Conservation (phyloP, 2,888 invertebrate species). For the Scelioninae gen. 2 region DNA sequence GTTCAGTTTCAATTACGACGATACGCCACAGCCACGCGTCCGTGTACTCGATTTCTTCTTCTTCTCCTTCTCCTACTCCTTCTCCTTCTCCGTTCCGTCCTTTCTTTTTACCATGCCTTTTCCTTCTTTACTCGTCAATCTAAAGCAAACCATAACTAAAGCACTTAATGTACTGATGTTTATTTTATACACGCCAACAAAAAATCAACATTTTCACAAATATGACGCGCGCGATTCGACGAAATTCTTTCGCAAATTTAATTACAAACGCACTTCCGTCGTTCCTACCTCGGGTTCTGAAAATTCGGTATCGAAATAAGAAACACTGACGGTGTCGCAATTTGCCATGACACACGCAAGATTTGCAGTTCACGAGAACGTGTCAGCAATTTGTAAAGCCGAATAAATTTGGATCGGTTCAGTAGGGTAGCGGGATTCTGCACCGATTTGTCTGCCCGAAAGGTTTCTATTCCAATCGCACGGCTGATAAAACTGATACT, state of each 20-base stretch:
- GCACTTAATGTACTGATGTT: constrained; percentile 49
- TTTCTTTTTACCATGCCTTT: constrained; percentile 30
- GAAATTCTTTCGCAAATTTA: background rate
- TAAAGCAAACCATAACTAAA: constrained; percentile 56
- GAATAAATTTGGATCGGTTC: no score
- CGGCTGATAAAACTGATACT: no score
- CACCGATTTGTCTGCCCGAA: no score
- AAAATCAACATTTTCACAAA: constrained; percentile 40
- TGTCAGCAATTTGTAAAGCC: no score
- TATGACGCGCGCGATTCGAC: constrained; percentile 4
- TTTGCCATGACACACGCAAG: no score
- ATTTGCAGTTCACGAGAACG: no score
- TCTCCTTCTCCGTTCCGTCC: constrained; percentile 14
- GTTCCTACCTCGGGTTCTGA: background rate
- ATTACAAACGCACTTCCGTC: background rate
- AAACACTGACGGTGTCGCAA: no score
- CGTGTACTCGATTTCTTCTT: constrained; percentile 58
- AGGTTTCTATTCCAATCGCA: no score
- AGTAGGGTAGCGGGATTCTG: no score
- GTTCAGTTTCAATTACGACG: constrained; percentile 61
- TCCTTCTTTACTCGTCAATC: constrained; percentile 55
- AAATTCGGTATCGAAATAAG: background rate
- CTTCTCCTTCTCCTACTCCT: constrained; percentile 31
- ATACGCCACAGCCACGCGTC: constrained; percentile 57
- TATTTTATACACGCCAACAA: constrained; percentile 48